phyloP scores from a whole-genome alignment of 2,113 vertebrate genomes.

The Prochilodus magdalenae region DNA sequence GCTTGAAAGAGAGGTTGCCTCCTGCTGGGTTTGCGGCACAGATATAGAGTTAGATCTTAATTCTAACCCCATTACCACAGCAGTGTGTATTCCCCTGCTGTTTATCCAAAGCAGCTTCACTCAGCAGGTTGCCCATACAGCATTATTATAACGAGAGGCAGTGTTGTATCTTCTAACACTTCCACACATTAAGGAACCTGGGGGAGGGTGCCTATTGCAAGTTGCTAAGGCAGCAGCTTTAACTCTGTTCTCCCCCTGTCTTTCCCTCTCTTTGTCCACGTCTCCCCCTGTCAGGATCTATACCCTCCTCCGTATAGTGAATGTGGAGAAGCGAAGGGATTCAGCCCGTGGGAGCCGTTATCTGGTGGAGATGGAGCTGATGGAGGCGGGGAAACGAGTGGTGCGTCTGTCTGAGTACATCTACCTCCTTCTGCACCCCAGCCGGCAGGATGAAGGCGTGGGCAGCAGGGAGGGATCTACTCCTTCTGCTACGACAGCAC shows the following conservation, averaged over 20 bases:
- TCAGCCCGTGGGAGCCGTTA: constrained; percentile 93
- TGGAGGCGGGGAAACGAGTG: constrained; percentile 85
- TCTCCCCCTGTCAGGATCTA: constrained; percentile 57
- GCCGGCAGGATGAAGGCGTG: constrained; percentile 69
- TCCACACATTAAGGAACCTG: constrained; percentile 33
- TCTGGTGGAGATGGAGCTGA: constrained; percentile 92
- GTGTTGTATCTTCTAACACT: constrained; percentile 7
- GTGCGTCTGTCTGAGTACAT: constrained; percentile 92
- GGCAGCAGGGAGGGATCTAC: constrained; percentile 75
- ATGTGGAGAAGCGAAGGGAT: constrained; percentile 95
- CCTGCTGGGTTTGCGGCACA: constrained; percentile 9
- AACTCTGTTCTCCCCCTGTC: not conserved
- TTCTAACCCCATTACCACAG: constrained; percentile 17
- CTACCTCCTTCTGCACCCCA: constrained; percentile 88
- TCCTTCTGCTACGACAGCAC: constrained; percentile 36
- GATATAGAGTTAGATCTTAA: constrained; percentile 5
- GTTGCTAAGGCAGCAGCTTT: constrained; percentile 1
- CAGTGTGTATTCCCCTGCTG: not conserved
- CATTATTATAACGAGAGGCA: constrained; percentile 32
- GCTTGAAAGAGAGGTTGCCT: not conserved
- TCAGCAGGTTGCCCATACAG: not conserved
- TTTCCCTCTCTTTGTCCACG: not conserved
- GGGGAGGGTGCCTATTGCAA: not conserved
- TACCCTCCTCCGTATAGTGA: constrained; percentile 89
- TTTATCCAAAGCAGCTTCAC: not conserved